Percentiles rank a stretch among this genome's conserved stretches.
phyloP scores from a whole-genome alignment of 1,140 invertebrate genomes.

The Heliothis subflexa region DNA sequence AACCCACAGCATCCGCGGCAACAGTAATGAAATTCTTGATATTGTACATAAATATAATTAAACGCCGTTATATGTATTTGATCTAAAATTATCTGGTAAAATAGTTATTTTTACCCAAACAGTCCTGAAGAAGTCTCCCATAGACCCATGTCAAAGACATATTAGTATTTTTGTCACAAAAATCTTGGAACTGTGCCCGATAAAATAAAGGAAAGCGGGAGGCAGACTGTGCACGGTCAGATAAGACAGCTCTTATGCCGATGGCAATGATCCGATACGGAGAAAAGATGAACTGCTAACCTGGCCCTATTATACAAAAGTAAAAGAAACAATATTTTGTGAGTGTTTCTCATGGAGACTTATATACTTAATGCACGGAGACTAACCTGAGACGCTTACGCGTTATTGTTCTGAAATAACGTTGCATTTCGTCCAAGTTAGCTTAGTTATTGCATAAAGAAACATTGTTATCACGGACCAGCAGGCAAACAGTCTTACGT shows the following conservation, averaged over 20 bases:
- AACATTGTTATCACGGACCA: slow-evolving; percentile 9
- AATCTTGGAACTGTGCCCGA: slow-evolving; percentile 9
- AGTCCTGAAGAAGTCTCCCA: background rate
- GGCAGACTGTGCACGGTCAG: background rate
- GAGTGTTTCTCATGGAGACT: background rate
- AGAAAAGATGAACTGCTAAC: background rate
- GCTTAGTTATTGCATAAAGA: background rate
- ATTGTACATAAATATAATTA: background rate
- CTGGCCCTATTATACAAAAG: background rate
- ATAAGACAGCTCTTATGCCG: background rate
- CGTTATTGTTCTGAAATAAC: background rate
- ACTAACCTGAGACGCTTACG: background rate
- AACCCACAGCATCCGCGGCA: background rate
- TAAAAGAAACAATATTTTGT: background rate
- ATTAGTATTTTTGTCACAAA: slow-evolving; percentile 27
- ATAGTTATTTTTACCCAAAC: background rate
- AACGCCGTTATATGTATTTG: background rate
- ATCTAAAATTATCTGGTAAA: background rate
- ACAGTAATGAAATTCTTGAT: slow-evolving; percentile 11
- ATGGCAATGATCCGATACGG: background rate
- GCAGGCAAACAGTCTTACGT: background rate
- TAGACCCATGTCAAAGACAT: slow-evolving; percentile 5
- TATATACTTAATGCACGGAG: background rate
- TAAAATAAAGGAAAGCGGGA: background rate
- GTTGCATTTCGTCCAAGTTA: slow-evolving; percentile 4